A percentile compares a stretch with the other conserved stretches of the same genome.
phyloP scores from a whole-genome alignment of 2,888 invertebrate species.

The Tiliacea citrago region DNA sequence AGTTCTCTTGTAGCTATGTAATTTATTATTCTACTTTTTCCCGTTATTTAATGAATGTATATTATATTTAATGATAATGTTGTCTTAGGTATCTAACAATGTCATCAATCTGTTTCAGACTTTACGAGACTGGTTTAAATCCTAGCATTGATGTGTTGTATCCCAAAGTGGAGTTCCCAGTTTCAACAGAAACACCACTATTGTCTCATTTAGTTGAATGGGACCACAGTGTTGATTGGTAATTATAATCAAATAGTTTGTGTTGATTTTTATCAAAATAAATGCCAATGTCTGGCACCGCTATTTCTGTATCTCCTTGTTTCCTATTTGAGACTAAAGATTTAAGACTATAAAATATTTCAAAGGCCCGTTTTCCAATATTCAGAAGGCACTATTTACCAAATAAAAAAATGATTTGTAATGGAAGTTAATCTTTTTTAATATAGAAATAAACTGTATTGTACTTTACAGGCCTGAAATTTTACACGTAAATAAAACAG shows the following conservation, averaged over 20 bases:
- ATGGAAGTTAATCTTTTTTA: not conserved
- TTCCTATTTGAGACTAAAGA: too few species aligned
- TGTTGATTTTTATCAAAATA: not conserved
- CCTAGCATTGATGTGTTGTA: constrained; percentile 13
- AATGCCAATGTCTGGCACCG: not conserved
- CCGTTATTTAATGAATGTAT: too few species aligned
- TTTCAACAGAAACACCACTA: too few species aligned
- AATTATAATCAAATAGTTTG: not conserved
- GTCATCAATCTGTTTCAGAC: not conserved
- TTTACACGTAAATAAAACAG: not conserved
- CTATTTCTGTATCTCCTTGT: not conserved
- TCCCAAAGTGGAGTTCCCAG: constrained; percentile 11
- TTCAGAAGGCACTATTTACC: not conserved
- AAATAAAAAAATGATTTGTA: too few species aligned
- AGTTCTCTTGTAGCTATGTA: not conserved
- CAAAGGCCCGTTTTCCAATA: not conserved
- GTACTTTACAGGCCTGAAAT: not conserved
- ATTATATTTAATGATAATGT: too few species aligned
- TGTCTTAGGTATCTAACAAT: too few species aligned
- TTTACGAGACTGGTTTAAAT: not conserved
- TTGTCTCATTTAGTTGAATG: too few species aligned
- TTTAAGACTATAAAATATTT: too few species aligned
- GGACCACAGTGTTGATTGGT: constrained; percentile 18
- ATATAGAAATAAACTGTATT: not conserved
- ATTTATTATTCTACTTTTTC: not conserved